Conservation (phyloP, 2,113 vertebrate species). For the Corythornis cristatus region DNA sequence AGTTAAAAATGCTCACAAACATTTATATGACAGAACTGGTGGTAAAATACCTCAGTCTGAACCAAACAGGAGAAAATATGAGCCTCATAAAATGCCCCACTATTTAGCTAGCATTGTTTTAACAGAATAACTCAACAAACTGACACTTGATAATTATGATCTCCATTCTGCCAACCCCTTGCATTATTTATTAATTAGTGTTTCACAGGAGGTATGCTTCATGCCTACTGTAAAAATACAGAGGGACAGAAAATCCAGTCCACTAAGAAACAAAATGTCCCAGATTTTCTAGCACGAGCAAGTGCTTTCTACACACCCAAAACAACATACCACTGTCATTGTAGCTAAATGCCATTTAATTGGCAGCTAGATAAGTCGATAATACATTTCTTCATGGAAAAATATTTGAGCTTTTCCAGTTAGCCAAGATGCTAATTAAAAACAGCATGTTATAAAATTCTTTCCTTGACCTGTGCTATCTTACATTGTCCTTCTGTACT, state of each 20-base stretch:
- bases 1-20: neutral
- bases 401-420: slow-evolving; percentile 49
- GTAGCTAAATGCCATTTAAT: slow-evolving; percentile 65
- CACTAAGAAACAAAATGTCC: slow-evolving; percentile 54
- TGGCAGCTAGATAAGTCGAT: slow-evolving; percentile 48
- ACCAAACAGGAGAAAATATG: neutral
- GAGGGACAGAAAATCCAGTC: neutral
- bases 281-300: slow-evolving; percentile 44
- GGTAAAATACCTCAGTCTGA: neutral
- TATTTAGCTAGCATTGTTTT: neutral
- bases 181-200: neutral
- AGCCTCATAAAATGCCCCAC: neutral
- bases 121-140: neutral
- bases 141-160: neutral
- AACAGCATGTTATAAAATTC: slow-evolving; percentile 50
- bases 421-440: slow-evolving; percentile 68
- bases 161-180: neutral
- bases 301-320: slow-evolving; percentile 43
- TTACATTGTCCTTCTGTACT: slow-evolving; percentile 49
- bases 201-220: neutral
- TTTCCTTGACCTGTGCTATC: slow-evolving; percentile 56
- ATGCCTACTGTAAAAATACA: neutral
- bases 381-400: slow-evolving; percentile 59
- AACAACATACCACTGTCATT: slow-evolving; percentile 59
- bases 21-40: neutral